Base-by-base conservation (phyloP, 2,797 vertebrate species). In the Sebastes cheni region DNA sequence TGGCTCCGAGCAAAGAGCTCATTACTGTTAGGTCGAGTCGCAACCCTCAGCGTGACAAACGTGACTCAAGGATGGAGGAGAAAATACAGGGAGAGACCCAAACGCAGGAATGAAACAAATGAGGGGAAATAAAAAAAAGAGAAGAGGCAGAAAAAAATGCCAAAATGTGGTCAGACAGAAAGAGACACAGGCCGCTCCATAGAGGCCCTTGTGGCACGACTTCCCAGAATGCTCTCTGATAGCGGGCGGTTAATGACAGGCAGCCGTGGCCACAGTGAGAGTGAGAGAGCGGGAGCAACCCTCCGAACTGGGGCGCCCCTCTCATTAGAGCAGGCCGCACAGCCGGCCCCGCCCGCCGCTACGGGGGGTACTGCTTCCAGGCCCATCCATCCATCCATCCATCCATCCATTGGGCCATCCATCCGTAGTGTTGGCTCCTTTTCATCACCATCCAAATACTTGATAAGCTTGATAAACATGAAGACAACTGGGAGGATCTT, bases 251-350 rank as follows among this genome's bases (percentile, higher is more conserved):
- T 95, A 96, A 96, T 94, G 90, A 95, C 92, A 95, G 95, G 82
- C 93, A 90, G 87, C 90, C 80, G 69, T 65, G 74, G 85, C 93
- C 94, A 86, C 92, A 93, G 91, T 89, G 89, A 94, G 87, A 92
- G 91, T 79, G 84, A 89, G 80, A 75, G 90, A 92, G 87, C 85
- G 74, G 88, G 89, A 82, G 88, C 85, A 83, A 56, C 80, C 85
- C 90, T 90, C 77, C 82, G 54, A 82, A 92, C 85, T 20, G 85
- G 85, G 91, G 89, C 75, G 71, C 90, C 94, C 91, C 93, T 96
- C 93, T 96, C 95, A 96, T 96, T 96, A 96, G 90, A 79, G 58
- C 73, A 29, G 83, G 87, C 95, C 91, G 79, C 91, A 91, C 70
- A 60, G 75, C 68, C 79, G n/a, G 91, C 91, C 92, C 93, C 93